Conservation (phyloP, 1,140 invertebrate genomes). For the Drosophila setifemur region DNA sequence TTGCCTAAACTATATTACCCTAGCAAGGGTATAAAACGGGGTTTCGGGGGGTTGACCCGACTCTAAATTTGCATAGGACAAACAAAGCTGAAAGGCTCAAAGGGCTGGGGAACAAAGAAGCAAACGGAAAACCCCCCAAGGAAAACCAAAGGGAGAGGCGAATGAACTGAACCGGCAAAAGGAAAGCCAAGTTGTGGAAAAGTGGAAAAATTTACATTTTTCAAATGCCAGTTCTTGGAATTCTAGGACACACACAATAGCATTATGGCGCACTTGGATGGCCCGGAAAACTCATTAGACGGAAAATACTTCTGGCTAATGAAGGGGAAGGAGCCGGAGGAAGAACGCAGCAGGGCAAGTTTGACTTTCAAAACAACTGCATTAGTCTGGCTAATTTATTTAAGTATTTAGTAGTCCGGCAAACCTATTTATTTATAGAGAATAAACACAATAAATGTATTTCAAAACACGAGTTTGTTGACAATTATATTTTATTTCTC, state of each 20-base stretch:
- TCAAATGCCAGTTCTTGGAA: constrained; percentile 1
- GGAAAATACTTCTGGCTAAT: not conserved
- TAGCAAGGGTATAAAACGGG: not conserved
- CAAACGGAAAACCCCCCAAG: not conserved
- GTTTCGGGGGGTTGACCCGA: not conserved
- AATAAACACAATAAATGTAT: too few species aligned
- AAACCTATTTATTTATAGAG: not conserved
- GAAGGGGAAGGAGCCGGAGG: not conserved
- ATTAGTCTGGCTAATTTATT: not conserved
- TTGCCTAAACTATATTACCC: too few species aligned
- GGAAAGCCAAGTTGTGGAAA: not conserved
- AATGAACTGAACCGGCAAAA: constrained; percentile 38
- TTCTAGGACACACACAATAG: not conserved
- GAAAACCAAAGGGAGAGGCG: constrained; percentile 29
- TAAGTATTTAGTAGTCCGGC: not conserved
- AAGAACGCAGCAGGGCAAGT: too few species aligned
- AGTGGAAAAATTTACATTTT: constrained; percentile 23
- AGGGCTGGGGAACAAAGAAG: not conserved
- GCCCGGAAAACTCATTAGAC: not conserved
- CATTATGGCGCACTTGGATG: not conserved
- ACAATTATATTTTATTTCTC: too few species aligned
- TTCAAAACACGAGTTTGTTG: too few species aligned
- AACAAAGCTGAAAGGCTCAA: constrained; percentile 31
- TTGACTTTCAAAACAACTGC: not conserved
- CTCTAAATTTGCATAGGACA: constrained; percentile 64